A percentile compares a stretch with the other conserved stretches of the same genome.
Evolutionary conservation across 1,140 invertebrate genomes (phyloP).

Genomic region (Oncopodura yosiiana): DNA sequence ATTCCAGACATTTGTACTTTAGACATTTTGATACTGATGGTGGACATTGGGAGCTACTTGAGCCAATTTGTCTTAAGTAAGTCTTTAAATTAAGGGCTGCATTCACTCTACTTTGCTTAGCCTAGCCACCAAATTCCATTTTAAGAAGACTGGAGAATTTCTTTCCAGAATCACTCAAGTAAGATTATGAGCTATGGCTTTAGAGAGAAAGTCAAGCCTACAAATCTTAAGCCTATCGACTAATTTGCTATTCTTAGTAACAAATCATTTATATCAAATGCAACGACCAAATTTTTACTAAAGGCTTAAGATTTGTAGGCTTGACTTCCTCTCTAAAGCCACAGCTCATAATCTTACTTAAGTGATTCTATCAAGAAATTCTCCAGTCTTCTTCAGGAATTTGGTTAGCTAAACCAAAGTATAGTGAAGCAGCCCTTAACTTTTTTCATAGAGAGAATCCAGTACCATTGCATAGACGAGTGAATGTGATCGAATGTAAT

Average conservation of each 20-base stretch:
- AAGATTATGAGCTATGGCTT: too few relatives aligned
- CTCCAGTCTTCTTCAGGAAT: background rate
- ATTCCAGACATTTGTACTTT: conserved; percentile 14
- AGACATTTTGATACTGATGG: background rate
- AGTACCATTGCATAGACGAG: conserved; percentile 4
- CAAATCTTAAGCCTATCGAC: too few relatives aligned
- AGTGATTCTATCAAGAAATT: background rate
- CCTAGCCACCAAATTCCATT: too few relatives aligned
- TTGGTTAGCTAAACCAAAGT: background rate
- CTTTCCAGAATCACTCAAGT: too few relatives aligned
- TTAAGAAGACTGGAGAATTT: too few relatives aligned
- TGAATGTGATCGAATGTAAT: background rate
- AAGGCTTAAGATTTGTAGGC: too few relatives aligned
- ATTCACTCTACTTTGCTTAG: too few relatives aligned
- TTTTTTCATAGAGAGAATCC: background rate
- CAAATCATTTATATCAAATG: too few relatives aligned
- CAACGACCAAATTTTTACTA: too few relatives aligned
- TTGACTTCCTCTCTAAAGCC: too few relatives aligned
- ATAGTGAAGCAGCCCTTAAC: background rate
- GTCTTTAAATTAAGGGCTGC: background rate
- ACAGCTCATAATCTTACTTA: background rate
- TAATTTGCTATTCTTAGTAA: too few relatives aligned
- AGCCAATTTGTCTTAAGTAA: background rate
- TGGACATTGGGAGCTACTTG: conserved; percentile 22
- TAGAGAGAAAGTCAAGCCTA: too few relatives aligned